Conservation (phyloP, 2,113 vertebrate species). For the Theristicus caerulescens region DNA sequence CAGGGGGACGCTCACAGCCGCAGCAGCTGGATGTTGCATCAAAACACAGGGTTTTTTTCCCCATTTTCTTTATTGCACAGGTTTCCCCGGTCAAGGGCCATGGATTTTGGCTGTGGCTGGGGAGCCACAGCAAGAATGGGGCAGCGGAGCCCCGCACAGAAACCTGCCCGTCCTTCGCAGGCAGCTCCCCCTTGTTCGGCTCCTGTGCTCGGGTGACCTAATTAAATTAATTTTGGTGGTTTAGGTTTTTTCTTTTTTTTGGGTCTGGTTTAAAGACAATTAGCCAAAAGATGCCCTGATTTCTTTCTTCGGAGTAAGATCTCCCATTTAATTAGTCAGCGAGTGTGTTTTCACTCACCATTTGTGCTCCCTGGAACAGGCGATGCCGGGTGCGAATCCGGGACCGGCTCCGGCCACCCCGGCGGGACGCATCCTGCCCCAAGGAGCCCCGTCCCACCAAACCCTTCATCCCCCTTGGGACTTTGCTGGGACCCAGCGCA, state of each 20-base stretch:
- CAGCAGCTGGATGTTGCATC: background rate
- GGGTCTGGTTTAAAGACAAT: slow-evolving; percentile 5
- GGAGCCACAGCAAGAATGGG: background rate
- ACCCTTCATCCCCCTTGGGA: background rate
- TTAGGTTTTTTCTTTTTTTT: background rate
- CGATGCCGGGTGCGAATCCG: accelerated
- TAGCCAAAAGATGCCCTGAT: slow-evolving; percentile 26
- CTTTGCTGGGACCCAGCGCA: background rate
- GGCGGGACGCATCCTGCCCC: background rate
- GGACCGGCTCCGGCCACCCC: background rate
- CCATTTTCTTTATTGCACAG: background rate
- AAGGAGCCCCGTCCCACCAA: background rate
- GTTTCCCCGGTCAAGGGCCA: background rate
- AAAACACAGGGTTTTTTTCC: background rate
- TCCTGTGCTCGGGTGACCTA: background rate
- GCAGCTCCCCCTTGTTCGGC: background rate
- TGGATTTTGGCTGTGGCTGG: accelerated
- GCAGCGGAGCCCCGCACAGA: background rate
- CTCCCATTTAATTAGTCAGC: background rate
- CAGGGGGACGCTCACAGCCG: accelerated
- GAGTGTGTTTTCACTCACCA: background rate
- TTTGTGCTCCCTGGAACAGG: background rate
- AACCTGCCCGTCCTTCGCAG: background rate
- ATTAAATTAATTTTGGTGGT: slow-evolving; percentile 10
- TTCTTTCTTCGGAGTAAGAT: background rate